Conservation (phyloP, 2,888 invertebrate species). For the Pachymerium ferrugineum region DNA sequence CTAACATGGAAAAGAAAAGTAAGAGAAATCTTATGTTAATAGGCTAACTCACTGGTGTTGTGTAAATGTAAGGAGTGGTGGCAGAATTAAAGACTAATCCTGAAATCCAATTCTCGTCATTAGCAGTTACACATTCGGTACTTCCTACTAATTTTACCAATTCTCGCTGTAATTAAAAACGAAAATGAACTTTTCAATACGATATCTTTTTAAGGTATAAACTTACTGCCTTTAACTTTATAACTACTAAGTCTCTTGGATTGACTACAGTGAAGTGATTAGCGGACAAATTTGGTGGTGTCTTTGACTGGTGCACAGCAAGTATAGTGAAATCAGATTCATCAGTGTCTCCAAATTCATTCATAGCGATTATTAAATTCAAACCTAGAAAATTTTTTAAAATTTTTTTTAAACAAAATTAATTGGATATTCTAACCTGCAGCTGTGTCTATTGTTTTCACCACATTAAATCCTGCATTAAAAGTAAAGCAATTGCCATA, state of each 20-base stretch:
- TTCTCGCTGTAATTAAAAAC: slow-evolving; percentile 12
- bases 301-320: slow-evolving; percentile 20
- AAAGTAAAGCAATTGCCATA: slow-evolving; percentile 29
- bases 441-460: not conserved
- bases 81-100: not conserved
- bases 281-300: not conserved
- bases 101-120: too few species aligned
- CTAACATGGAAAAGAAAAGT: not conserved
- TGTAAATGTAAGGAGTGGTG: slow-evolving; percentile 11
- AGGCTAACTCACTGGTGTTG: not conserved
- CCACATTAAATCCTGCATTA: not conserved
- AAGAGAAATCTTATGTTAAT: not conserved
- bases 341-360: not conserved
- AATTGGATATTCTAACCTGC: not conserved
- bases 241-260: not conserved
- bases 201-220: not conserved
- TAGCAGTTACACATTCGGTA: slow-evolving; percentile 27
- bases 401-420: not conserved
- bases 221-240: slow-evolving; percentile 30
- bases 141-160: slow-evolving; percentile 17
- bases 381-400: not conserved
- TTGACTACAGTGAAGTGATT: not conserved
- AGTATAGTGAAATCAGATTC: not conserved
- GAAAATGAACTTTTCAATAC: not conserved
- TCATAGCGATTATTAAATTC: slow-evolving; percentile 18